Conservation (phyloP, 2,888 invertebrate genomes). For the Euphydryas editha region DNA sequence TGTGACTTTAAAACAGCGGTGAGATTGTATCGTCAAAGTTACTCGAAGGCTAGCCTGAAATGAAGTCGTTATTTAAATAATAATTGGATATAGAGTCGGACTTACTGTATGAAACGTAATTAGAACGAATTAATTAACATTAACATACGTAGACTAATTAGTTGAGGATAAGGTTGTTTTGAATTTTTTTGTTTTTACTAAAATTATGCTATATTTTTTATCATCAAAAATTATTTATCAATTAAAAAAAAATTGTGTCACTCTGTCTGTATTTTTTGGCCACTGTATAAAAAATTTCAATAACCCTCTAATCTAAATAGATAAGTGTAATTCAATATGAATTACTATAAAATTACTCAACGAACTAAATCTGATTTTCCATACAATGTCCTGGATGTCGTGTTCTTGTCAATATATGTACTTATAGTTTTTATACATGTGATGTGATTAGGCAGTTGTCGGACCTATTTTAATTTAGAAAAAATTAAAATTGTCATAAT, state of each 20-base stretch:
- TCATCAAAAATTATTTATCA: not conserved
- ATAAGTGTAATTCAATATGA: no score
- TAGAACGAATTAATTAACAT: slow-evolving; percentile 33
- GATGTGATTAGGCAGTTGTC: no score
- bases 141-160: slow-evolving; percentile 29
- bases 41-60: slow-evolving; percentile 7
- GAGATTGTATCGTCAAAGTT: slow-evolving; percentile 10
- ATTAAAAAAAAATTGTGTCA: not conserved
- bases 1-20: not conserved
- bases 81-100: slow-evolving; percentile 20
- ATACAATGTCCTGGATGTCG: no score
- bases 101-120: slow-evolving; percentile 26
- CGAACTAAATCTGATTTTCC: no score
- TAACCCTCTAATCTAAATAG: no score
- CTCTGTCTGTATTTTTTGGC: no score
- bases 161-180: slow-evolving; percentile 39
- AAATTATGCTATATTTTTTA: not conserved
- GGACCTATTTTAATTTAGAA: no score
- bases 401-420: no score
- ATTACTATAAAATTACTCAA: no score
- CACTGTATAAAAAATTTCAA: no score
- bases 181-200: not conserved
- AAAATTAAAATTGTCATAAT: no score
- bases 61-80: slow-evolving; percentile 7
- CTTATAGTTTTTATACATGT: no score